Percentiles rank a stretch among this genome's conserved stretches.
phyloP scores from a whole-genome alignment of 2,797 vertebrate species.

The Ispidina picta region DNA sequence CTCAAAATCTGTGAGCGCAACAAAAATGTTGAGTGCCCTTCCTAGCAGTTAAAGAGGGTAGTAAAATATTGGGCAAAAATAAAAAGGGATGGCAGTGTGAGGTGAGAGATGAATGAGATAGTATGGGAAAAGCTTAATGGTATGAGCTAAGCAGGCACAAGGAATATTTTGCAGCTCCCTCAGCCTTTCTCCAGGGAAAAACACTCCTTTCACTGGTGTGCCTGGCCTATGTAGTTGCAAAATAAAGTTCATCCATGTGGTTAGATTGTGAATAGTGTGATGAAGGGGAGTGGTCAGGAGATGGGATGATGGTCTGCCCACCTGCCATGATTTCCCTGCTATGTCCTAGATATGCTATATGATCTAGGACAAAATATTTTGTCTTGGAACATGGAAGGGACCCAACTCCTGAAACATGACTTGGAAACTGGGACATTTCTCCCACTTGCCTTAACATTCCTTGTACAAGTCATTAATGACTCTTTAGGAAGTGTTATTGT shows the following conservation, averaged over 20 bases:
- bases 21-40: neutral
- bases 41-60: neutral
- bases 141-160: neutral
- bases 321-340: neutral
- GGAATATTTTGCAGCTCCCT: neutral
- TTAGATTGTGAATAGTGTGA: neutral
- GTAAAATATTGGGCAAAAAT: neutral
- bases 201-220: neutral
- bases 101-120: accelerated
- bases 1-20: neutral
- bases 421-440: neutral
- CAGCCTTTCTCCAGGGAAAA: neutral
- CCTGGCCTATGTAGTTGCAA: neutral
- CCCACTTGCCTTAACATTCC: neutral
- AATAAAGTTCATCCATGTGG: neutral
- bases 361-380: neutral
- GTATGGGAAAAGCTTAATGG: neutral
- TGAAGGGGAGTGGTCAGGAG: neutral
- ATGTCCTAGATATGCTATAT: neutral
- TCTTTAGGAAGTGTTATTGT: neutral
- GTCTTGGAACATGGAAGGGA: neutral
- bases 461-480: neutral
- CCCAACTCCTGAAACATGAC: neutral
- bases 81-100: neutral
- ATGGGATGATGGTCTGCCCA: neutral